A percentile compares a stretch with the other conserved stretches of the same genome.
These are phyloP conservation scores for Amblyjoppa proteus DNA, from an alignment of 2,888 invertebrate genomes.

Conservation along the genomic window DNA sequence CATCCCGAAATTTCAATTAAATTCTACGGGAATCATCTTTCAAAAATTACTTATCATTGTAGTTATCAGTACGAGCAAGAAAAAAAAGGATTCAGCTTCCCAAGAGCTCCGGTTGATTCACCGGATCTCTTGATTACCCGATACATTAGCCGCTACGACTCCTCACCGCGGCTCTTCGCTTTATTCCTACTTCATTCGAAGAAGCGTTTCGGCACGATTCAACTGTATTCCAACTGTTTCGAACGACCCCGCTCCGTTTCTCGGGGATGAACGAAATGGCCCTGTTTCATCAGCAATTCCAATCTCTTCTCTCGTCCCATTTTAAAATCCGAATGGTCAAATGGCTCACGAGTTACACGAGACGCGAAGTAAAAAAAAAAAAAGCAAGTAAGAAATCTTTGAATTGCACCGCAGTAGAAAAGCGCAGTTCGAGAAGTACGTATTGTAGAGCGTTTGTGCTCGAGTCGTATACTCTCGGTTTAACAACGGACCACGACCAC, in stretches of 20 bases:
- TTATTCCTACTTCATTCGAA: not conserved
- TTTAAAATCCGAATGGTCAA: slow-evolving; percentile 23
- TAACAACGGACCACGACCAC: slow-evolving; percentile 9
- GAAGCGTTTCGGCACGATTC: not conserved
- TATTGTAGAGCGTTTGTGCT: slow-evolving; percentile 22
- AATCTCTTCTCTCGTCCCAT: slow-evolving; percentile 14
- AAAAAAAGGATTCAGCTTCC: not conserved
- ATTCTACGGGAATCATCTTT: not conserved
- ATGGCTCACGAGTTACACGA: slow-evolving; percentile 26
- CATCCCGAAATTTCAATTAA: not conserved
- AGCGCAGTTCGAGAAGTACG: slow-evolving; percentile 30
- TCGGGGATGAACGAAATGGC: slow-evolving; percentile 49
- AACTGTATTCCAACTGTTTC: not conserved
- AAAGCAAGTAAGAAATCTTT: slow-evolving; percentile 36
- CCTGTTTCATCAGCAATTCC: slow-evolving; percentile 43
- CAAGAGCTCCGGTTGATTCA: not conserved
- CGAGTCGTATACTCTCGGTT: slow-evolving; percentile 28
- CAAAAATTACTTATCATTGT: not conserved
- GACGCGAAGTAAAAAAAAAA: slow-evolving; percentile 35
- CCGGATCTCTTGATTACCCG: slow-evolving; percentile 38
- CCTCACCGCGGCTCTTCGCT: not conserved
- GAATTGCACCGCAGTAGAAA: slow-evolving; percentile 46
- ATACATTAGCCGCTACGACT: slow-evolving; percentile 2
- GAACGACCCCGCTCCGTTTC: slow-evolving; percentile 3
- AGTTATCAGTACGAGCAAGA: not conserved